Percentiles rank a stretch among this genome's conserved stretches.
These are phyloP conservation scores for Loris lydekkerianus DNA, from an alignment of 2,797 vertebrate species.

Conservation along the genomic window DNA sequence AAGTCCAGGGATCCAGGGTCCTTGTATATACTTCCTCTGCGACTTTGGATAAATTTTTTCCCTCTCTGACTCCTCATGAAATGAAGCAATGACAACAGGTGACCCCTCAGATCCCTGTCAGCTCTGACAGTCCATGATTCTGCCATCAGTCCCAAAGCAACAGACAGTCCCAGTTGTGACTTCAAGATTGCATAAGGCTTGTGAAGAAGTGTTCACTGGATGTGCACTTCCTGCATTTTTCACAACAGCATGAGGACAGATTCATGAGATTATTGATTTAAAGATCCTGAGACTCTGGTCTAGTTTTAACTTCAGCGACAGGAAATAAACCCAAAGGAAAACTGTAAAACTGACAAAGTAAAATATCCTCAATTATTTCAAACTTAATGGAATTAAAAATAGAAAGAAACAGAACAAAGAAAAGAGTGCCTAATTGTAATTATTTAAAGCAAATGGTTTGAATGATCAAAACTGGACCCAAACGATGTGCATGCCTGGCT, in stretches of 20 bases:
- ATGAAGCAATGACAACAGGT: not conserved
- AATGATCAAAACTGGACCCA: not conserved
- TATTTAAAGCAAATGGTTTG: constrained; percentile 65
- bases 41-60: not conserved
- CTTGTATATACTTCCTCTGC: not conserved
- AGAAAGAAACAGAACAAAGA: constrained; percentile 52
- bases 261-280: constrained; percentile 3
- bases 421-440: constrained; percentile 40
- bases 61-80: not conserved
- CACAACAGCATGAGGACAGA: not conserved
- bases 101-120: not conserved
- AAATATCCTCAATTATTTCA: constrained; percentile 55
- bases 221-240: not conserved
- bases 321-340: constrained; percentile 60
- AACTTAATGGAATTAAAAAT: constrained; percentile 64
- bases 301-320: constrained; percentile 44
- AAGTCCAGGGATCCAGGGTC: no score
- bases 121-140: not conserved
- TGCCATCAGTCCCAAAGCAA: not conserved
- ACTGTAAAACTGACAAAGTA: constrained; percentile 41
- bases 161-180: not conserved
- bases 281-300: not conserved
- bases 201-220: not conserved
- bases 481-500: not conserved
- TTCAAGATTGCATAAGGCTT: not conserved